These are phyloP conservation scores for Phylloscopus trochilus DNA, from an alignment of 2,113 vertebrate genomes.

Conservation along the genomic window DNA sequence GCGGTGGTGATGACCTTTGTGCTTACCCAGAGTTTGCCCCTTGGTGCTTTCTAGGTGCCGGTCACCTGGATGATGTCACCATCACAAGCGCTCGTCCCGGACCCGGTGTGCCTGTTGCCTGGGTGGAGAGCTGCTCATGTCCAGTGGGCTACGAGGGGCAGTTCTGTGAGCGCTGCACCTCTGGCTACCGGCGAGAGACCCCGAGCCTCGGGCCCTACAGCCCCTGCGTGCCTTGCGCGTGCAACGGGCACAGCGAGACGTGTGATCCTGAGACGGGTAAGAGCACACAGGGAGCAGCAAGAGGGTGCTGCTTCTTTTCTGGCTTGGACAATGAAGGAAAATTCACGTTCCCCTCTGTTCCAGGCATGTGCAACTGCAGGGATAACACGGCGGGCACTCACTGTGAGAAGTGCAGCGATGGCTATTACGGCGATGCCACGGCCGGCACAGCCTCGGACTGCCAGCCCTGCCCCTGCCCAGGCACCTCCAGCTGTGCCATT, in stretches of 20 bases:
- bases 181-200: conserved; percentile 83
- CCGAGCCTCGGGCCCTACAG: conserved; percentile 84
- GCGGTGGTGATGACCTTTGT: accelerated
- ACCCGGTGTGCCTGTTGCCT: conserved; percentile 76
- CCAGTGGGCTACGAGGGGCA: conserved; percentile 90
- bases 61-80: conserved; percentile 87
- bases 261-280: conserved; percentile 86
- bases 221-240: conserved; percentile 87
- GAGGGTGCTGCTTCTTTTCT: background rate
- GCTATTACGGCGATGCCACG: conserved; percentile 90
- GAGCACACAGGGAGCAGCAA: background rate
- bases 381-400: conserved; percentile 88
- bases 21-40: background rate
- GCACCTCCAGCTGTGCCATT: conserved; percentile 84
- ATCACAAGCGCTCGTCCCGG: conserved; percentile 81
- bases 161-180: conserved; percentile 88
- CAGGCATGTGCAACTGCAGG: conserved; percentile 87
- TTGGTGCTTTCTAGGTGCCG: conserved; percentile 75
- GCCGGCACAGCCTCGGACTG: conserved; percentile 81
- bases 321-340: background rate
- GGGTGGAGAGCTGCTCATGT: conserved; percentile 94
- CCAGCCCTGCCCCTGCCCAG: conserved; percentile 87
- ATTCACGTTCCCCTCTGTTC: accelerated
- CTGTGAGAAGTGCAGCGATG: conserved; percentile 90
- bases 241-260: conserved; percentile 89